Base-by-base conservation (phyloP, 2,888 invertebrate genomes). In the Aquatica leii region DNA sequence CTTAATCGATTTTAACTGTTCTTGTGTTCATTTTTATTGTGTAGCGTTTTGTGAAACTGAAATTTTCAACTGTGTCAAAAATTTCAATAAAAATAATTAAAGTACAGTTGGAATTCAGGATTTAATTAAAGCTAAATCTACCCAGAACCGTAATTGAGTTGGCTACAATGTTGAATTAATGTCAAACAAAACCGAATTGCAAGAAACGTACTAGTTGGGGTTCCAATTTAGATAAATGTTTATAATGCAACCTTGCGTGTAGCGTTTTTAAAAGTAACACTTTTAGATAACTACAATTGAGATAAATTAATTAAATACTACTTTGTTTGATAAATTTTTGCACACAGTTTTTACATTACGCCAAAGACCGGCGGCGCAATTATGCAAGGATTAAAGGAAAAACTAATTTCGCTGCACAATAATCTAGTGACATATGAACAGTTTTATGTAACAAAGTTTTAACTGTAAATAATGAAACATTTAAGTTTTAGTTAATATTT, bases 51-150 rank as follows among this genome's bases (percentile, higher is more conserved):
- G n/a, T n/a, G n/a, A n/a, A n/a, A n/a, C n/a, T n/a, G n/a, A n/a
- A n/a, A n/a, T n/a, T n/a, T n/a, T n/a, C n/a, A n/a, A n/a, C n/a
- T n/a, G n/a, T 24, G 24, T 46, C 46, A 11, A 46, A 11, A 46
- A 18, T 46, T 18, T 46, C 46, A 11, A 46, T 46, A 46, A 46
- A 46, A 46, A 46, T 46, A 46, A 43, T 43, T 43, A 12, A 43
- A 43, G 24, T 24, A 4, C 41, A 14, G 46, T 46, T 20, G 46
- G 17, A 46, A 20, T 18, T 46, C n/a, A 6, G 46, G 46, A 46
- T 46, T 46, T 46, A 46, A 46, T 46, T 46, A 46, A 46, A 46
- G 18, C 46, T 46, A 46, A 46, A 46, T 46, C 46, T 46, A 46
- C 46, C 46, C 17, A 46, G 46, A 46, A 46, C 46, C 46, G 46